phyloP scores from a whole-genome alignment of 2,113 vertebrate species.

The Apeltes quadracus region DNA sequence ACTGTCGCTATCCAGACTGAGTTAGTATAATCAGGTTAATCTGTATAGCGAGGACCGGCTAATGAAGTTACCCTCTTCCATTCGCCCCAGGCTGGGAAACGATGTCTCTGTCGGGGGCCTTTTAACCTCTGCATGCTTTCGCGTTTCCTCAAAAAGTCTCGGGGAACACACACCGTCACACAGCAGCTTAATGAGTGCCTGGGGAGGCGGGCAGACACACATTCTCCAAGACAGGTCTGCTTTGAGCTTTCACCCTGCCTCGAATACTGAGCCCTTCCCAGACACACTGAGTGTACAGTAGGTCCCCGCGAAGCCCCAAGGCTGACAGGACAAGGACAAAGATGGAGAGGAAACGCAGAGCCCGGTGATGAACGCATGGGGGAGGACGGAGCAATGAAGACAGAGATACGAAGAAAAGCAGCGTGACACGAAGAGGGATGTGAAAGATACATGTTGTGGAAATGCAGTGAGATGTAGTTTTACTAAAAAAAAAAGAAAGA shows the following conservation, averaged over 20 bases:
- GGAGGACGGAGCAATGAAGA: constrained; percentile 31
- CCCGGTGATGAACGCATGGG: background rate
- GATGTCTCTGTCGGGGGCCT: constrained; percentile 66
- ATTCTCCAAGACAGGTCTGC: constrained; percentile 52
- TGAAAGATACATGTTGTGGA: constrained; percentile 10
- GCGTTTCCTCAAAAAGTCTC: constrained; percentile 52
- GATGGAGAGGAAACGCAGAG: constrained; percentile 24
- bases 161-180: constrained; percentile 67
- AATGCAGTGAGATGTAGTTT: constrained; percentile 14
- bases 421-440: constrained; percentile 6
- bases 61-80: constrained; percentile 74
- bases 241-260: constrained; percentile 60
- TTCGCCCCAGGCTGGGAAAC: constrained; percentile 62
- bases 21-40: constrained; percentile 78
- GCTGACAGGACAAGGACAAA: constrained; percentile 61
- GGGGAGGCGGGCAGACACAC: constrained; percentile 61
- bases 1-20: constrained; percentile 52
- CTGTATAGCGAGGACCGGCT: constrained; percentile 63
- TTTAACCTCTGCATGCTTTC: constrained; percentile 60
- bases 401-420: constrained; percentile 32
- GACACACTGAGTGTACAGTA: constrained; percentile 43
- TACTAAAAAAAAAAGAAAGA: background rate
- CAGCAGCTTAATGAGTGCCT: constrained; percentile 72
- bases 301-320: constrained; percentile 44
- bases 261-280: constrained; percentile 55